A percentile compares a stretch with the other conserved stretches of the same genome.
These are phyloP conservation scores for Podabrus alpinus DNA, from an alignment of 2,888 invertebrate species.

Conservation along the genomic window DNA sequence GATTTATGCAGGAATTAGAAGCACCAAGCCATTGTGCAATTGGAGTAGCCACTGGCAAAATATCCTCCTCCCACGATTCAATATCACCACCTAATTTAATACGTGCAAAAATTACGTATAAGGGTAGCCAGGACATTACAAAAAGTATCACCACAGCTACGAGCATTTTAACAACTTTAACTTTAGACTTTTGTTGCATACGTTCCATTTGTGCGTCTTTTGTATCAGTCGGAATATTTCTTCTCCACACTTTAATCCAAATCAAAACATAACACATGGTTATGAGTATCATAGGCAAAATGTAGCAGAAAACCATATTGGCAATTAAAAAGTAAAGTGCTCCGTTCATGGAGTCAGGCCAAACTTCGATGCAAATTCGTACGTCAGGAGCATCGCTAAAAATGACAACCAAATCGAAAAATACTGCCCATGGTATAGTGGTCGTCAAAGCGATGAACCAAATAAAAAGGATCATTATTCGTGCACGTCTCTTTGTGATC, in stretches of 20 bases:
- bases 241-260: constrained; percentile 82
- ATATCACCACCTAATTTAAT: constrained; percentile 81
- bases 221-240: constrained; percentile 88
- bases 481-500: constrained; percentile 85
- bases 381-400: constrained; percentile 77
- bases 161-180: constrained; percentile 93
- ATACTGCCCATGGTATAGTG: constrained; percentile 89
- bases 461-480: constrained; percentile 85
- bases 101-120: constrained; percentile 86
- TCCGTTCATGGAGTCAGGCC: constrained; percentile 83
- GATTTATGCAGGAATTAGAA: constrained; percentile 94
- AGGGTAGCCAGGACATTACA: constrained; percentile 89
- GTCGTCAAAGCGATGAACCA: constrained; percentile 86
- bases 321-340: constrained; percentile 86
- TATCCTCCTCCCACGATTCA: constrained; percentile 77
- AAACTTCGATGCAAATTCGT: constrained; percentile 78
- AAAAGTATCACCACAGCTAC: constrained; percentile 92
- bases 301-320: constrained; percentile 87
- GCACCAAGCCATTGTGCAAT: constrained; percentile 92
- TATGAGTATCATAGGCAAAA: constrained; percentile 87
- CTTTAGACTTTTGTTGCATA: constrained; percentile 92
- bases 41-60: constrained; percentile 80
- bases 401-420: constrained; percentile 79
- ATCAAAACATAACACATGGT: constrained; percentile 91
- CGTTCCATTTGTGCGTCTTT: constrained; percentile 90